Conservation (phyloP, 2,797 vertebrate species). For the Lagorchestes hirsutus region DNA sequence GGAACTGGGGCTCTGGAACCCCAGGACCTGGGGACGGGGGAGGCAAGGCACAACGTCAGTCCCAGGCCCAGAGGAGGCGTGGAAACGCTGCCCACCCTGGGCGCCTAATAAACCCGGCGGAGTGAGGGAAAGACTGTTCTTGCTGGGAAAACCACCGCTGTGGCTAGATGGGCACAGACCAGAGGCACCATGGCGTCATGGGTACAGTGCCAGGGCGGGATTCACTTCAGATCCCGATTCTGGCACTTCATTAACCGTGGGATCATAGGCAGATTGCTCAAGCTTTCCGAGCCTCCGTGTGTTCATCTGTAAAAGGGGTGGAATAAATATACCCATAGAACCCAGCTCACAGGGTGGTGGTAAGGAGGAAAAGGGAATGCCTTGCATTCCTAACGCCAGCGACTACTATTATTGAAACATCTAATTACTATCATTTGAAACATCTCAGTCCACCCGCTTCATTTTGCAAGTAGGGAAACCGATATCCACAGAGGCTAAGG, state of each 20-base stretch:
- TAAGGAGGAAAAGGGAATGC: slow-evolving; percentile 29
- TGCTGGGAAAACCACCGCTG: not conserved
- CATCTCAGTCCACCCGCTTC: not conserved
- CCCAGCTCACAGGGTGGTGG: slow-evolving; percentile 13
- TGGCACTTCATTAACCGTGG: slow-evolving; percentile 10
- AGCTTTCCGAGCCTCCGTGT: slow-evolving; percentile 15
- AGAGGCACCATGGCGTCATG: not conserved
- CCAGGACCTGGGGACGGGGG: slow-evolving; percentile 61
- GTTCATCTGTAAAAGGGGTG: slow-evolving; percentile 25
- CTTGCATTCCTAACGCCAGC: not conserved
- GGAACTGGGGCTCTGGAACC: slow-evolving; percentile 84
- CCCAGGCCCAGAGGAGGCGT: not conserved
- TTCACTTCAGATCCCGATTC: slow-evolving; percentile 1
- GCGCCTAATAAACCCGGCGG: not conserved
- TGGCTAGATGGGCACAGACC: not conserved
- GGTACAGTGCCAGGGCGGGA: not conserved
- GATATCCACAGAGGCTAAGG: not conserved
- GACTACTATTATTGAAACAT: not conserved
- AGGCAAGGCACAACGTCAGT: slow-evolving; percentile 18
- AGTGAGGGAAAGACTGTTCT: not conserved
- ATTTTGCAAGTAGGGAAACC: not conserved
- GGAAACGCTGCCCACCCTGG: not conserved
- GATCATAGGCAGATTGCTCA: slow-evolving; percentile 23
- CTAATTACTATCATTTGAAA: not conserved
- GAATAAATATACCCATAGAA: slow-evolving; percentile 16